Conservation (phyloP, 2,797 vertebrate genomes). For the Carcharodon carcharias region DNA sequence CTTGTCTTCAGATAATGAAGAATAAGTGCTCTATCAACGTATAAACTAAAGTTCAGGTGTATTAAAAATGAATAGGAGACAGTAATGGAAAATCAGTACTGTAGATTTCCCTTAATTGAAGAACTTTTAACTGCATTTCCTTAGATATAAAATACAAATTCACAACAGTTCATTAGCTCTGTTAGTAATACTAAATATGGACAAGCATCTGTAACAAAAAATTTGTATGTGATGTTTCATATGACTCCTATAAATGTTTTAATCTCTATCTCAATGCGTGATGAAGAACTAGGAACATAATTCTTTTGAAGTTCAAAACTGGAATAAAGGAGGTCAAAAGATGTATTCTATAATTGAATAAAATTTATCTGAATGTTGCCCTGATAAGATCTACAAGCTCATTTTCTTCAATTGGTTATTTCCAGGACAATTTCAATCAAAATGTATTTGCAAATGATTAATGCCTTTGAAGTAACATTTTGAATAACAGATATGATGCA, state of each 20-base stretch:
- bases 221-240: background rate
- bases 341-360: background rate
- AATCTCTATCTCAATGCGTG: background rate
- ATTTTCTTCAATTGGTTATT: background rate
- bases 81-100: background rate
- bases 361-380: background rate
- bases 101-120: background rate
- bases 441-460: background rate
- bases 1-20: background rate
- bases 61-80: background rate
- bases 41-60: background rate
- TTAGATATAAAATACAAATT: background rate
- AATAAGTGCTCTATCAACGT: background rate
- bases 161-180: background rate
- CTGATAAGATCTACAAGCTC: background rate
- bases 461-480: background rate
- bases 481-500: background rate
- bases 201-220: background rate
- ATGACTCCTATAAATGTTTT: background rate
- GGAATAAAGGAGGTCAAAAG: background rate
- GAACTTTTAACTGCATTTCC: background rate
- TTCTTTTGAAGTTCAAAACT: background rate
- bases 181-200: background rate
- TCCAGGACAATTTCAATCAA: background rate
- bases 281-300: background rate